Conservation (phyloP, 2,888 invertebrate genomes). For the Diaperis boleti region DNA sequence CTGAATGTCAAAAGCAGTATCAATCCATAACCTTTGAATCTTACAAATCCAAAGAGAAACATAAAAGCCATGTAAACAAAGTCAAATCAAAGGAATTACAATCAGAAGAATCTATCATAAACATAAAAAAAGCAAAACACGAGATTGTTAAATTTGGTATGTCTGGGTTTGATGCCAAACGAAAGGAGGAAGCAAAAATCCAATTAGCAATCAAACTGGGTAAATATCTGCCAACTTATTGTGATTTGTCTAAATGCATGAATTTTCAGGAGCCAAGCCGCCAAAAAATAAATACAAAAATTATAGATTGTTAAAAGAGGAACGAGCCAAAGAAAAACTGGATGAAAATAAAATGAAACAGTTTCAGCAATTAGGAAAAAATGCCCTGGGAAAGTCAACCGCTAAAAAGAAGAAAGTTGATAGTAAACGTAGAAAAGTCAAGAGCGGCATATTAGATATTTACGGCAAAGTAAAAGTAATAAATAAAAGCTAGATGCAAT, state of each 20-base stretch:
- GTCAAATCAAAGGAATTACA: constrained; percentile 1
- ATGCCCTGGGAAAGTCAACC: constrained; percentile 70
- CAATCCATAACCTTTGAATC: constrained; percentile 69
- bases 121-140: constrained; percentile 81
- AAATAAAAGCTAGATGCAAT: not conserved
- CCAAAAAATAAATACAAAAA: constrained; percentile 77
- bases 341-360: constrained; percentile 67
- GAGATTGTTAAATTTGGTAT: constrained; percentile 89
- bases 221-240: constrained; percentile 63
- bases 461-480: constrained; percentile 60
- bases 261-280: constrained; percentile 78
- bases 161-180: constrained; percentile 77
- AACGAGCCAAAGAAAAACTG: constrained; percentile 71
- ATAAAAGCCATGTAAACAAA: constrained; percentile 36
- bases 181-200: constrained; percentile 83
- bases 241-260: constrained; percentile 6
- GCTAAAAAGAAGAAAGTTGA: constrained; percentile 69
- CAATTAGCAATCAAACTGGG: constrained; percentile 84
- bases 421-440: constrained; percentile 67
- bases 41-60: constrained; percentile 66
- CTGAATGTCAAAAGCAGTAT: constrained; percentile 64
- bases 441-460: constrained; percentile 60
- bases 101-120: constrained; percentile 74
- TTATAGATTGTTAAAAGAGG: constrained; percentile 78
- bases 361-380: constrained; percentile 71